Base-by-base conservation (phyloP, 2,113 vertebrate genomes). In the Suncus etruscus region DNA sequence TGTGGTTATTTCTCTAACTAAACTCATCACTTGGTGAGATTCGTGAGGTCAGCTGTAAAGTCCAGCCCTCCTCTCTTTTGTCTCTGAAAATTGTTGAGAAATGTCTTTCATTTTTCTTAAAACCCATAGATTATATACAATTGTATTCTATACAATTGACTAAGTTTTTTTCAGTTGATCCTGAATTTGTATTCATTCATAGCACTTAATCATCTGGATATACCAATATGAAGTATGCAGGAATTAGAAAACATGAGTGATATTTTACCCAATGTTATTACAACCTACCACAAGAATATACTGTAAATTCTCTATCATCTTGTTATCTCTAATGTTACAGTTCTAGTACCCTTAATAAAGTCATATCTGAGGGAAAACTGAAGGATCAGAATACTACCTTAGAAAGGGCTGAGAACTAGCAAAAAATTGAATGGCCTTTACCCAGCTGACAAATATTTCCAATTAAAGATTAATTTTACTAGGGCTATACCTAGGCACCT, bases 401-500 rank as follows among this genome's bases (percentile, higher is more conserved):
- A 3, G 45, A 87, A 3, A 69, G 32, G n/a, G 39, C 16, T 61
- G 80, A n/a, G 54, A 76, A 32, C 69, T 86, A 61, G 66, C 2
- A 3, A 76, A 79, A 92, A 91, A 45, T 76, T 63, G n/a, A 54
- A 32, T 70, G 65, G 5, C 32, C 29, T 86, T 29, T 77, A 47
- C 39, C 11, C 73, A 89, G 4, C 66, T 78, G 74, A 74, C 31
- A 69, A 87, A 68, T 50, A 89, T 73, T 94, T 93, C 45, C 78
- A 25, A 87, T 88, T 89, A 84, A 78, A 89, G 65, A 92, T 73
- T 86, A 84, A 95, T 50, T 65, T 39, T n/a, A n/a, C n/a, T n/a
- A n/a, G n/a, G n/a, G n/a, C n/a, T n/a, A n/a, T n/a, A n/a, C n/a
- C n/a, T n/a, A n/a, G n/a, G n/a, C n/a, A n/a, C n/a, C n/a, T n/a